Percentiles rank a stretch among this genome's conserved stretches.
These are phyloP conservation scores for Cheilinus undulatus DNA, from an alignment of 2,113 vertebrate genomes.

Conservation along the genomic window DNA sequence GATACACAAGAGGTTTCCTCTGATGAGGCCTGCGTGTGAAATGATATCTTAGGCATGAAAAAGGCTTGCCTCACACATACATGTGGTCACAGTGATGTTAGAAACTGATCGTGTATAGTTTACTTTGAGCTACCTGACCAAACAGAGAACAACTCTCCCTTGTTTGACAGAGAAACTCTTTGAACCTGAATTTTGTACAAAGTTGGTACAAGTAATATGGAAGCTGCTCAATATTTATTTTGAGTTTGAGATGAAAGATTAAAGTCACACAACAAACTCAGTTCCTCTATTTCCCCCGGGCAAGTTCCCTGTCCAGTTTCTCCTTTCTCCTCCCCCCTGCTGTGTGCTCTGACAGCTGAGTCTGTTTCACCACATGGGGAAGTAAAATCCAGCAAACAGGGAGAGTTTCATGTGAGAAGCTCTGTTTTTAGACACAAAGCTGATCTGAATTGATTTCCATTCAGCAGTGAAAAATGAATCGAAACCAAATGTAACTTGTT, in stretches of 20 bases:
- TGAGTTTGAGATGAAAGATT: not conserved
- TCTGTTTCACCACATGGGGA: constrained; percentile 67
- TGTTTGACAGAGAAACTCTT: not conserved
- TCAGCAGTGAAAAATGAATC: not conserved
- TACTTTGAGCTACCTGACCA: not conserved
- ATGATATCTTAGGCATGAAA: constrained; percentile 33
- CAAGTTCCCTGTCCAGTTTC: constrained; percentile 70
- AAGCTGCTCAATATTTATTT: not conserved
- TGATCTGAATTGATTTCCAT: constrained; percentile 1
- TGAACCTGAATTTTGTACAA: not conserved
- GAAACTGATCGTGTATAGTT: not conserved
- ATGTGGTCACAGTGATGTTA: constrained; percentile 3
- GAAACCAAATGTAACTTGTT: not conserved
- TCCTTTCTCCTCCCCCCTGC: constrained; percentile 32
- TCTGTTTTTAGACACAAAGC: constrained; percentile 52
- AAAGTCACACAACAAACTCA: constrained; percentile 23
- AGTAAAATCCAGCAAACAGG: constrained; percentile 56
- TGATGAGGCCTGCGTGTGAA: not conserved
- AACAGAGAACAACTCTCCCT: not conserved
- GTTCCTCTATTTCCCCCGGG: not conserved
- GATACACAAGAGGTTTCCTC: not conserved
- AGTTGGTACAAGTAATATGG: not conserved
- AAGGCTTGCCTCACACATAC: not conserved
- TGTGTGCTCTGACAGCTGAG: constrained; percentile 30
- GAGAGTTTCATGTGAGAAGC: constrained; percentile 46